phyloP scores from a whole-genome alignment of 64 coral and sea anemone species.

The Pocillopora damicornis region DNA sequence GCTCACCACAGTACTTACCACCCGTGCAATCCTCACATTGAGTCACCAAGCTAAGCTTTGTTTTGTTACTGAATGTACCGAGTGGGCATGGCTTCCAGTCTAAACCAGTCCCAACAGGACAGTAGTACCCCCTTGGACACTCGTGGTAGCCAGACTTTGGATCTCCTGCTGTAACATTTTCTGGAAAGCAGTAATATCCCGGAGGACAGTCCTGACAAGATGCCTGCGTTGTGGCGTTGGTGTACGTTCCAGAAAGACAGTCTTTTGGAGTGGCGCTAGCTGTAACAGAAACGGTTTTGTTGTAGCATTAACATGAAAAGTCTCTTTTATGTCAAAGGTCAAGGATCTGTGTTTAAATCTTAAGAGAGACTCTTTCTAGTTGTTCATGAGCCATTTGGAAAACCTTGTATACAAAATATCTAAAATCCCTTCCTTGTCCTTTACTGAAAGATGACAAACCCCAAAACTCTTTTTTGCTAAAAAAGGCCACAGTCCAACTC shows the following conservation, averaged over 20 bases:
- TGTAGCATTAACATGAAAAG: not conserved
- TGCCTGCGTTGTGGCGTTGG: slow-evolving; percentile 73
- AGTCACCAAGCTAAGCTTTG: slow-evolving; percentile 44
- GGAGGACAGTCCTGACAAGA: slow-evolving; percentile 81
- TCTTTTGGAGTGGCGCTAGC: slow-evolving; percentile 83
- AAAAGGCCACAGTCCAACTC: too few relatives aligned
- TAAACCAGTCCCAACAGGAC: slow-evolving; percentile 81
- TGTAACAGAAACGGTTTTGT: not conserved
- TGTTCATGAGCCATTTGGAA: too few relatives aligned
- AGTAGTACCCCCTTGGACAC: slow-evolving; percentile 90
- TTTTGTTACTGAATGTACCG: slow-evolving; percentile 84
- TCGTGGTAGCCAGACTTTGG: slow-evolving; percentile 83
- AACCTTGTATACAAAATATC: too few relatives aligned
- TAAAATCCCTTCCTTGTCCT: too few relatives aligned
- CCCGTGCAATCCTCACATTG: slow-evolving; percentile 87
- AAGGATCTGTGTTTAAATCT: not conserved
- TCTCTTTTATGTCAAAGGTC: not conserved
- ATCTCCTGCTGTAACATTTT: slow-evolving; percentile 91
- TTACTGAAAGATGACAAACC: too few relatives aligned
- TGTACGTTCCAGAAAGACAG: slow-evolving; percentile 74
- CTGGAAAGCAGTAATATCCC: slow-evolving; percentile 85
- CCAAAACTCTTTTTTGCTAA: too few relatives aligned
- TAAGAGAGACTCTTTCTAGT: not conserved
- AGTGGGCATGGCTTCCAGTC: slow-evolving; percentile 91
- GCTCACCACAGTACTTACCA: slow-evolving; percentile 86